phyloP scores from a whole-genome alignment of 2,113 vertebrate species.

The Thomomys bottae region DNA sequence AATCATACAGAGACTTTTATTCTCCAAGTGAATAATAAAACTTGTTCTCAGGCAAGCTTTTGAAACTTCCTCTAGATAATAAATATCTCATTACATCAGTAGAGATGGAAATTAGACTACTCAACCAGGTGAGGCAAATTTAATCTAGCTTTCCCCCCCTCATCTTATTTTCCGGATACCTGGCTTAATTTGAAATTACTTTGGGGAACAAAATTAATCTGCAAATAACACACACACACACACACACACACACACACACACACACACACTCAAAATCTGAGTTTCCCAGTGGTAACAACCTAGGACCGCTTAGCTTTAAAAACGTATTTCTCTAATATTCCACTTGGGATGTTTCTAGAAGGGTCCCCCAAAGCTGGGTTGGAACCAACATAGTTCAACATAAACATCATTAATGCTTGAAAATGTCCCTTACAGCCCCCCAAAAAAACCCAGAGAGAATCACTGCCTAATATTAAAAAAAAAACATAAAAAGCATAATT shows the following conservation, averaged over 20 bases:
- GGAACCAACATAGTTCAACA: too few relatives aligned
- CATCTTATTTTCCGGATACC: not conserved
- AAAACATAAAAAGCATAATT: not conserved
- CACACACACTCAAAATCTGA: slow-evolving; percentile 1
- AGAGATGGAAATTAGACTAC: slow-evolving; percentile 15
- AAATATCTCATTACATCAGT: not conserved
- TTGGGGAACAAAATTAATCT: slow-evolving; percentile 27
- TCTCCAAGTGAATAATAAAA: slow-evolving; percentile 16
- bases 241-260: not conserved
- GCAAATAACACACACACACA: slow-evolving; percentile 1
- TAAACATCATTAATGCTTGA: not conserved
- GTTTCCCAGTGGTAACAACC: not conserved
- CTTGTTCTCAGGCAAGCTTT: not conserved
- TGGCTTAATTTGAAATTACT: slow-evolving; percentile 13
- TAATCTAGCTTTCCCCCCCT: not conserved
- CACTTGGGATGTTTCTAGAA: too few relatives aligned
- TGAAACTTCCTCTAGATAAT: slow-evolving; percentile 14
- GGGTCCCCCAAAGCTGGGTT: not conserved
- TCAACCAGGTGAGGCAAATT: slow-evolving; percentile 35
- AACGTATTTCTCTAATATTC: rapidly evolving
- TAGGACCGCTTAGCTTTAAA: not conserved
- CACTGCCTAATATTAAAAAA: too few relatives aligned
- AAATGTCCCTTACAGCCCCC: not conserved
- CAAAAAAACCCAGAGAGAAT: not conserved
- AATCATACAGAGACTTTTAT: slow-evolving; percentile 7